A percentile compares a stretch with the other conserved stretches of the same genome.
phyloP scores from a whole-genome alignment of 2,113 vertebrate genomes.

The Neodon shergylaensis region DNA sequence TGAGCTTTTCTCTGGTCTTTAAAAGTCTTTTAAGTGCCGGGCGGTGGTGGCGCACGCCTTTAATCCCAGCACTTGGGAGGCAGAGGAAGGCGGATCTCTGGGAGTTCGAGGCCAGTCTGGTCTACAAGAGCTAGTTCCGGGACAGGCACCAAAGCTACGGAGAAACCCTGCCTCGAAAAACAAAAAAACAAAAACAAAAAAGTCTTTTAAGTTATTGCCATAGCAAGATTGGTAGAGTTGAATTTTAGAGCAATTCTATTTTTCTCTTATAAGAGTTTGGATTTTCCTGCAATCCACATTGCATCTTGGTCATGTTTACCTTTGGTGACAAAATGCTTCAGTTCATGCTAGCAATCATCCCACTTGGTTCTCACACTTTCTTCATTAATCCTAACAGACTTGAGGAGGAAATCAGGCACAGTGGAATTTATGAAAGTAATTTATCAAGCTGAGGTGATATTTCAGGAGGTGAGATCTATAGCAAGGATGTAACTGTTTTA shows the following conservation, averaged over 20 bases:
- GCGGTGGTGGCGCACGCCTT: no score
- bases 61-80: no score
- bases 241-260: neutral
- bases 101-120: no score
- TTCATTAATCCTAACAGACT: slow-evolving; percentile 52
- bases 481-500: slow-evolving; percentile 55
- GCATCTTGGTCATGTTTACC: slow-evolving; percentile 12
- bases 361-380: slow-evolving; percentile 37
- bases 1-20: neutral
- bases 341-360: slow-evolving; percentile 53
- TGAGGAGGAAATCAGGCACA: slow-evolving; percentile 14
- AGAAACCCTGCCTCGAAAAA: no score
- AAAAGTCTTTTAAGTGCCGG: slow-evolving; percentile 20
- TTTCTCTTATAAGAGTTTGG: slow-evolving; percentile 38
- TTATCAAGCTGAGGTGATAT: slow-evolving; percentile 50
- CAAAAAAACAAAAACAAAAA: no score
- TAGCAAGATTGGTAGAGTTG: slow-evolving; percentile 5
- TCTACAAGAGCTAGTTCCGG: no score
- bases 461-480: slow-evolving; percentile 44
- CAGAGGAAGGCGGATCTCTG: no score
- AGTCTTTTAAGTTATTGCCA: slow-evolving; percentile 3
- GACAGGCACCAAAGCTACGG: no score
- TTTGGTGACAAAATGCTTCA: slow-evolving; percentile 59
- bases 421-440: slow-evolving; percentile 43
- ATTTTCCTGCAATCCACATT: slow-evolving; percentile 31